Evolutionary conservation across 2,113 vertebrate genomes (phyloP).

Genomic region (Mungos mungo): DNA sequence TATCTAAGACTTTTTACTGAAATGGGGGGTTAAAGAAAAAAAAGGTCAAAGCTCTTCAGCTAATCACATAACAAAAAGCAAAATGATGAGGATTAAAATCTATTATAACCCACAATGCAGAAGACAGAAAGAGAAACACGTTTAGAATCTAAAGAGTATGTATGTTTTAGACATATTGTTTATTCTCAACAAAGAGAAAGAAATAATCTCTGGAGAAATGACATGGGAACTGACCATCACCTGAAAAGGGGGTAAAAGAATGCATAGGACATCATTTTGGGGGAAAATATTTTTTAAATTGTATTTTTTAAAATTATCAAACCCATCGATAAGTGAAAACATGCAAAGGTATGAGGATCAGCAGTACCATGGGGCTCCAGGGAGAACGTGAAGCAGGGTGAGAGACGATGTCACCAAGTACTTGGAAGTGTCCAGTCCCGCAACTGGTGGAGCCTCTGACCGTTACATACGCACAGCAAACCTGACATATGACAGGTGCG

Average conservation of each 20-base stretch:
- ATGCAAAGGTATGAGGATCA: neutral
- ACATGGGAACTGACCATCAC: neutral
- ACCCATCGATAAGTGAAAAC: neutral
- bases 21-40: neutral
- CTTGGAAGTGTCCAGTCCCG: neutral
- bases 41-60: neutral
- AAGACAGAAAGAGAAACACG: neutral
- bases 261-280: neutral
- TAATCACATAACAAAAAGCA: neutral
- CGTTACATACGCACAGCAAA: neutral
- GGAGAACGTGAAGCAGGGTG: neutral
- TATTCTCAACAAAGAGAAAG: neutral
- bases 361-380: neutral
- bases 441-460: neutral
- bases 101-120: neutral
- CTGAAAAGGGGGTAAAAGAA: neutral
- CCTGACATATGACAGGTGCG: constrained; percentile 11
- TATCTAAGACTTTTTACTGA: neutral
- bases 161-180: neutral
- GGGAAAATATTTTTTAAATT: neutral
- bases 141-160: neutral
- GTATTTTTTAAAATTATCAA: neutral
- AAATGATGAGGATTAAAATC: constrained; percentile 28
- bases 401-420: neutral
- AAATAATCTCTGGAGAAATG: neutral